These are phyloP conservation scores for Saimiri boliviensis DNA, from an alignment of 2,113 vertebrate genomes.

Conservation along the genomic window DNA sequence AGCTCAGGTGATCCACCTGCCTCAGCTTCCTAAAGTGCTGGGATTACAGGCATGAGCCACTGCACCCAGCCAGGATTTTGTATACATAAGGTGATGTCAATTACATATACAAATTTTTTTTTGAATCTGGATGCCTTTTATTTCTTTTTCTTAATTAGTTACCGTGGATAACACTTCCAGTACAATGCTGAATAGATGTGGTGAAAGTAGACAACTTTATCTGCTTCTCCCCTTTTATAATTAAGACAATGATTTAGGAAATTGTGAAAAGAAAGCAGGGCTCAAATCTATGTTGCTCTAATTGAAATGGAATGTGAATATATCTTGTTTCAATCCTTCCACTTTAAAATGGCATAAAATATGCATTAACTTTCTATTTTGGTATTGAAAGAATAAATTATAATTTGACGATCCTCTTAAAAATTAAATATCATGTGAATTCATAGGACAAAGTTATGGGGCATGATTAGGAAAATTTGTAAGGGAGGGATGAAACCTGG, in stretches of 20 bases:
- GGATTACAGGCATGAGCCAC: too few relatives aligned
- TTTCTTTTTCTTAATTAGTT: neutral
- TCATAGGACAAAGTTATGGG: slow-evolving; percentile 15
- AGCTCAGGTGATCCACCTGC: too few relatives aligned
- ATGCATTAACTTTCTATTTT: slow-evolving; percentile 59
- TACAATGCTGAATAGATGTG: neutral
- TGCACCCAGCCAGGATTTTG: neutral
- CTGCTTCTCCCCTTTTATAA: neutral
- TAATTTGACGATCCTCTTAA: slow-evolving; percentile 54
- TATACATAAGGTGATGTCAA: neutral
- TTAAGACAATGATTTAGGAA: neutral
- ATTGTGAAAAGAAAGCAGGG: neutral
- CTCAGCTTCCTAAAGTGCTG: too few relatives aligned
- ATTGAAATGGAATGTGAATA: neutral
- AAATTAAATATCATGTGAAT: slow-evolving; percentile 62
- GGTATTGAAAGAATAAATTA: slow-evolving; percentile 11
- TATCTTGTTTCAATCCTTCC: slow-evolving; percentile 7
- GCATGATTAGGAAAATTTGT: slow-evolving; percentile 10
- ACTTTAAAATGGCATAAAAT: slow-evolving; percentile 46
- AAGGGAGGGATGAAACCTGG: neutral
- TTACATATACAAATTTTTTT: neutral
- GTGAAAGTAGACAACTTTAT: neutral
- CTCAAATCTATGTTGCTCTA: neutral
- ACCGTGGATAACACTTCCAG: neutral
- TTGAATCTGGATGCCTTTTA: neutral